These are phyloP conservation scores for Mormyrus proboscirostris DNA, from an alignment of 2,797 vertebrate genomes.

Conservation along the genomic window DNA sequence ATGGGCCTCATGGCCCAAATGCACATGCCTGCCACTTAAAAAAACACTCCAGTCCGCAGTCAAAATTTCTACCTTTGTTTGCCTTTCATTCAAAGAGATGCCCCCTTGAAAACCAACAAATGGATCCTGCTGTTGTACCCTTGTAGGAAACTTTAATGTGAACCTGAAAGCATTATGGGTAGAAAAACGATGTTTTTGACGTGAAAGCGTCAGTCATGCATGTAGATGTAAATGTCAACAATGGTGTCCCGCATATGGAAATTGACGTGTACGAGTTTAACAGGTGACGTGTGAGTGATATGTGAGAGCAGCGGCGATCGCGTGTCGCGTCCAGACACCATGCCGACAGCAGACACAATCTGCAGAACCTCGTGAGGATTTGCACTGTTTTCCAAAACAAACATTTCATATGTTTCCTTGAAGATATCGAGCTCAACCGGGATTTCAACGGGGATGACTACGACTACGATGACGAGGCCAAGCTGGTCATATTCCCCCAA, in stretches of 20 bases:
- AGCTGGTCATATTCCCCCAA: conserved; percentile 97
- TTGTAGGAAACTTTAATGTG: background rate
- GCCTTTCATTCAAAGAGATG: background rate
- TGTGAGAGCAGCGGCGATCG: background rate
- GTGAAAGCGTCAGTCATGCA: background rate
- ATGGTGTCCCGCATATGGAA: background rate
- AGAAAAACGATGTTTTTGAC: background rate
- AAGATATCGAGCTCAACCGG: conserved; percentile 88
- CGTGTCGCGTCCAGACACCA: background rate
- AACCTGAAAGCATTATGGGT: background rate
- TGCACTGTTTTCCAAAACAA: background rate
- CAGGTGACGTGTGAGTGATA: background rate
- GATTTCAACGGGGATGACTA: conserved; percentile 91
- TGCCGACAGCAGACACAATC: background rate
- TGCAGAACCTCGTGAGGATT: background rate
- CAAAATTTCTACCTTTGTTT: background rate
- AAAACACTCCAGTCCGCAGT: background rate
- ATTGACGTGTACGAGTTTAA: background rate
- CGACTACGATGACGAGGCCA: conserved; percentile 95
- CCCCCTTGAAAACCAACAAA: background rate
- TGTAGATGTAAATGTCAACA: background rate
- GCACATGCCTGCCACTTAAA: background rate
- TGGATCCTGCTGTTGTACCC: background rate
- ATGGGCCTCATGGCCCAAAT: background rate
- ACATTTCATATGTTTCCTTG: conserved; percentile 50